These are phyloP conservation scores for Erebia palarica DNA, from an alignment of 2,888 invertebrate species.

Conservation along the genomic window DNA sequence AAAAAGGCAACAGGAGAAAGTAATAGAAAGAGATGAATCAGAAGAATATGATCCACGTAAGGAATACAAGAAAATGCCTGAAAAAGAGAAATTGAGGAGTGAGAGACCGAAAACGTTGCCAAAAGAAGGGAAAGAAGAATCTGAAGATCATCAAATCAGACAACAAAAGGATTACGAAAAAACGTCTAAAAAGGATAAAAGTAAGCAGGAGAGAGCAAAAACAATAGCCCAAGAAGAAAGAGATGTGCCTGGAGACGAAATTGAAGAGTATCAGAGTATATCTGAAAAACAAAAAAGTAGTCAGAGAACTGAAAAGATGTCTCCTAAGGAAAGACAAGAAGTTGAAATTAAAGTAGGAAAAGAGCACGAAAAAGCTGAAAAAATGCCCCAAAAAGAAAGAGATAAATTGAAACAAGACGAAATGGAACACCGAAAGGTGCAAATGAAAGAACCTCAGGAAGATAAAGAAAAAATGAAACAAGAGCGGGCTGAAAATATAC, in stretches of 20 bases:
- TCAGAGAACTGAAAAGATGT: no score
- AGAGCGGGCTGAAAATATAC: slow-evolving; percentile 22
- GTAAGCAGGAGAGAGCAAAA: background rate
- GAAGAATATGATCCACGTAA: background rate
- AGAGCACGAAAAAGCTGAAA: slow-evolving; percentile 29
- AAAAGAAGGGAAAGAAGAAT: slow-evolving; percentile 18
- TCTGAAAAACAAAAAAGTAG: no score
- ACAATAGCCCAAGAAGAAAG: background rate
- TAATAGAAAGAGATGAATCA: background rate
- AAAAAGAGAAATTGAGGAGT: slow-evolving; percentile 8
- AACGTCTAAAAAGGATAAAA: slow-evolving; percentile 3
- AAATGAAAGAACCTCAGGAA: background rate
- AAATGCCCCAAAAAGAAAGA: slow-evolving; percentile 23
- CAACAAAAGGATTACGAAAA: background rate
- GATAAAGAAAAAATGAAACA: slow-evolving; percentile 28
- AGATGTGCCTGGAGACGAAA: slow-evolving; percentile 30
- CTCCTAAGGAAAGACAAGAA: no score
- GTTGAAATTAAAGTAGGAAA: slow-evolving; percentile 13
- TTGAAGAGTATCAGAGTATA: slow-evolving; percentile 15
- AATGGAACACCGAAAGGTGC: background rate
- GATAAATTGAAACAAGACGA: slow-evolving; percentile 17
- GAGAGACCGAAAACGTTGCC: background rate
- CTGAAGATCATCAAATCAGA: slow-evolving; percentile 27
- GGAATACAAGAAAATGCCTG: slow-evolving; percentile 32
- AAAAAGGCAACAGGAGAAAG: background rate